These are phyloP conservation scores for Struthidea cinerea DNA, from an alignment of 2,113 vertebrate genomes.

Conservation along the genomic window DNA sequence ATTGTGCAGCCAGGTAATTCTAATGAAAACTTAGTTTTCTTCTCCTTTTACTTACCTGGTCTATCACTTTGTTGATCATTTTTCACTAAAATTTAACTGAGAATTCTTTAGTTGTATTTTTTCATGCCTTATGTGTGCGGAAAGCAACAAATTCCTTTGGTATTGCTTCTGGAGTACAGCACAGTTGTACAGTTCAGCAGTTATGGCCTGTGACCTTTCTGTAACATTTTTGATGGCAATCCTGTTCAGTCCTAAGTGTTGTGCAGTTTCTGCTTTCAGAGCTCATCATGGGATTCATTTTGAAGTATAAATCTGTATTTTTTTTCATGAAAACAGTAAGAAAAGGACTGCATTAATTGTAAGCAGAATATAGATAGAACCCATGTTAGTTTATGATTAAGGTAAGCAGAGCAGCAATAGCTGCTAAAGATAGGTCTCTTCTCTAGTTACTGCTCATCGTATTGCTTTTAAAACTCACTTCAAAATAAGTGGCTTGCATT, in stretches of 20 bases:
- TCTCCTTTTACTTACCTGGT: neutral
- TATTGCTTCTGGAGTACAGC: neutral
- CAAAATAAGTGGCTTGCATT: neutral
- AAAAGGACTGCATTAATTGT: neutral
- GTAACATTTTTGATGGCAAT: neutral
- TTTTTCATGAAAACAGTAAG: neutral
- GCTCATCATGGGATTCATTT: neutral
- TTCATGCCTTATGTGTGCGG: neutral
- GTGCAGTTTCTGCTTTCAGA: neutral
- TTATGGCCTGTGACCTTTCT: neutral
- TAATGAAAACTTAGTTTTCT: neutral
- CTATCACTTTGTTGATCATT: neutral
- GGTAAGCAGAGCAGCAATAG: neutral
- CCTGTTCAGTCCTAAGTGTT: neutral
- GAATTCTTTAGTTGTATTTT: neutral
- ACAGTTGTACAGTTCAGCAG: neutral
- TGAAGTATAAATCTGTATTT: neutral
- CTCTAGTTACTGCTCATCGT: neutral
- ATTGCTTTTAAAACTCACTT: neutral
- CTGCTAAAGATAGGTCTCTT: neutral
- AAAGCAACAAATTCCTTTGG: neutral
- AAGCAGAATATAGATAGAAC: neutral
- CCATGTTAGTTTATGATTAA: neutral
- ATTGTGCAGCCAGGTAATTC: neutral
- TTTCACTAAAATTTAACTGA: neutral